Evolutionary conservation across 2,888 invertebrate genomes (phyloP).

Genomic region (Unio pictorum): DNA sequence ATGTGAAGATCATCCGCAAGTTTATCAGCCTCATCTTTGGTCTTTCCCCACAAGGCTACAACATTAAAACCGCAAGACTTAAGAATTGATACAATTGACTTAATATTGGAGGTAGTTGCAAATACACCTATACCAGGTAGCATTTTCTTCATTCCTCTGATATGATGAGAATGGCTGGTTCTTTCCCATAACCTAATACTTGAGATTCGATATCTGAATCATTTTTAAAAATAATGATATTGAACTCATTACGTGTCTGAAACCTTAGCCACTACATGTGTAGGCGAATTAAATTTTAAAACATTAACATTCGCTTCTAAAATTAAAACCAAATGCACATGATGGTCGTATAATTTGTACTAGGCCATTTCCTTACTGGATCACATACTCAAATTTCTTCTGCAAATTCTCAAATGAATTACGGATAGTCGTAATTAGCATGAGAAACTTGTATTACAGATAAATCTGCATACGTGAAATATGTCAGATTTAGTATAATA

Average conservation of each 20-base stretch:
- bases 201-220: neutral
- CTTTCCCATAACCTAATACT: neutral
- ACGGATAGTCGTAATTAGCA: no score
- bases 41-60: slow-evolving; percentile 95
- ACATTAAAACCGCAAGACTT: slow-evolving; percentile 93
- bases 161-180: slow-evolving; percentile 1
- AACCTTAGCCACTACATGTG: no score
- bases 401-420: no score
- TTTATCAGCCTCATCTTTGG: slow-evolving; percentile 79
- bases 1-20: slow-evolving; percentile 87
- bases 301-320: neutral
- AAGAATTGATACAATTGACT: slow-evolving; percentile 89
- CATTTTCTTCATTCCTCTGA: slow-evolving; percentile 75
- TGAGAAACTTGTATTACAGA: no score
- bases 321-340: neutral
- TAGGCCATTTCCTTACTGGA: no score
- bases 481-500: no score
- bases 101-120: slow-evolving; percentile 89
- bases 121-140: slow-evolving; percentile 95
- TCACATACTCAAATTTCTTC: no score
- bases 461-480: no score
- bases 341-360: neutral
- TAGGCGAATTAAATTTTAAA: neutral
- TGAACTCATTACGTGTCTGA: no score
- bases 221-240: no score